Evolutionary conservation across 2,797 vertebrate species (phyloP).

Genomic region (Coccyzus lansbergi): DNA sequence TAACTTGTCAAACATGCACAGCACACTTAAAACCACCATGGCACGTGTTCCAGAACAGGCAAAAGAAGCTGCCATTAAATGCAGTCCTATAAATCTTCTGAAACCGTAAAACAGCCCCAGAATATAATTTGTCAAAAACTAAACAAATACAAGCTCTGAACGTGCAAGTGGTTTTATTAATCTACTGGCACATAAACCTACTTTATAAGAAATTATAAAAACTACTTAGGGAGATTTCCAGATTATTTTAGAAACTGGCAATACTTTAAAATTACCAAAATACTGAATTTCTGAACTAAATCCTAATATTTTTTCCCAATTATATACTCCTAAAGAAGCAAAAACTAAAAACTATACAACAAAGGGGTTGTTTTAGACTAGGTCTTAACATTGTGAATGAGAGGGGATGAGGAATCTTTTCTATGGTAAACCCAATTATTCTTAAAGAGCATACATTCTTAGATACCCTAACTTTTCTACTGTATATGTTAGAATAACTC

Average conservation of each 20-base stretch:
- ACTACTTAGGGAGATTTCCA: background rate
- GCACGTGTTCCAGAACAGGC: constrained; percentile 57
- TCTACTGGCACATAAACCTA: background rate
- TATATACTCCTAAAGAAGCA: background rate
- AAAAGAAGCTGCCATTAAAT: constrained; percentile 51
- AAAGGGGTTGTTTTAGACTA: background rate
- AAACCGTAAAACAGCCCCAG: background rate
- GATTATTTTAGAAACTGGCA: background rate
- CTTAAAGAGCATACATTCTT: background rate
- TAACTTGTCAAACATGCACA: constrained; percentile 73
- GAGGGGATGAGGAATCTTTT: background rate
- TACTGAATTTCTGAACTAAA: background rate
- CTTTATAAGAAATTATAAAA: background rate
- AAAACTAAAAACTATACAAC: background rate
- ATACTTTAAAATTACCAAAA: background rate
- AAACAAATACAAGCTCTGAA: constrained; percentile 8
- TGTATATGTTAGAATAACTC: background rate
- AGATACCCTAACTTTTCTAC: background rate
- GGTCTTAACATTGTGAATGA: background rate
- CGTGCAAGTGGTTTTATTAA: constrained; percentile 3
- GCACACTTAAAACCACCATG: constrained; percentile 65
- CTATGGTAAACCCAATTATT: background rate
- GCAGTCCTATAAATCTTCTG: constrained; percentile 36
- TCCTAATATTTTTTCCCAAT: background rate
- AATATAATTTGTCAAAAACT: constrained; percentile 22